Evolutionary conservation across 2,113 vertebrate genomes (phyloP).

Genomic region (Bos javanicus): DNA sequence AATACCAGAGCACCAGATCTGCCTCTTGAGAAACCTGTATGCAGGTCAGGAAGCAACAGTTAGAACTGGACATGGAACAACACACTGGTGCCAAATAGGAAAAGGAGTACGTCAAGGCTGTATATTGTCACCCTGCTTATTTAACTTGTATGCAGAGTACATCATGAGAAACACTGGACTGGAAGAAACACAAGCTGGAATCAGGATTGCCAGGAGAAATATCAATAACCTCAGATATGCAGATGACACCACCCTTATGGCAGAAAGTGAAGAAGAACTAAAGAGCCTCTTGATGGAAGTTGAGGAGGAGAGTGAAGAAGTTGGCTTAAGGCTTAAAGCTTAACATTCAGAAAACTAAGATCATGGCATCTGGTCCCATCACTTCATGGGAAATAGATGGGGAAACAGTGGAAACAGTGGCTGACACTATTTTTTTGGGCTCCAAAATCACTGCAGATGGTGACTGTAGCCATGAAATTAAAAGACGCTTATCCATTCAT

Average conservation of each 20-base stretch:
- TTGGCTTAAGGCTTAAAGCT: background rate
- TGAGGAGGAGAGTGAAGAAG: background rate
- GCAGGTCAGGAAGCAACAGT: background rate
- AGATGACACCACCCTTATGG: background rate
- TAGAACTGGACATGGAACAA: background rate
- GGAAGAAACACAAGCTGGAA: background rate
- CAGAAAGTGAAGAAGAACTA: background rate
- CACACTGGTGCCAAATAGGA: background rate
- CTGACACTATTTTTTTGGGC: background rate
- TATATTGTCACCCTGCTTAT: background rate
- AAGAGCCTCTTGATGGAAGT: background rate
- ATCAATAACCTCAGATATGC: background rate
- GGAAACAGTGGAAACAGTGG: background rate
- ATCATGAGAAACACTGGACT: background rate
- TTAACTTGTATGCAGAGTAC: background rate
- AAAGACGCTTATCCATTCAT: background rate
- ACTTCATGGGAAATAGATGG: background rate
- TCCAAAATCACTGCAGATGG: background rate
- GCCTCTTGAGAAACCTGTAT: background rate
- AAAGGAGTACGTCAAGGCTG: background rate
- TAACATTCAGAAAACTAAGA: background rate
- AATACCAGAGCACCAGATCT: background rate
- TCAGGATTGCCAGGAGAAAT: background rate
- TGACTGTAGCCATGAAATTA: background rate
- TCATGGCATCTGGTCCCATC: background rate